Base-by-base conservation (phyloP, 2,888 invertebrate genomes). In the Noctua comes region DNA sequence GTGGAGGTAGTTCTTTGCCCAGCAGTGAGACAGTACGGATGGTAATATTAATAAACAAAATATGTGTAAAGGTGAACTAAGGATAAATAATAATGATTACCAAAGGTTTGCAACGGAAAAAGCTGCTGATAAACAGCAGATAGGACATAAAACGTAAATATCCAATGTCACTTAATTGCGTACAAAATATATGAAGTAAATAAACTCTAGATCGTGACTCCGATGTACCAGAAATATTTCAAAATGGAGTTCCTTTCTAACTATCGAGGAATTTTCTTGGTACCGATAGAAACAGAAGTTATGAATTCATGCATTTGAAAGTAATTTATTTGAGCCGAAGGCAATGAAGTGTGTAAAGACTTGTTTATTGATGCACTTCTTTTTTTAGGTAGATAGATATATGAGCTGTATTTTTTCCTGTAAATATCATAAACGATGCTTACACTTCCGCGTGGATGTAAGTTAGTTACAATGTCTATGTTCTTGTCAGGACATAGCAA, bases 141-240 rank as follows among this genome's bases (percentile, higher is more conserved):
- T 64, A 62, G 1, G 2, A 31, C 31, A 43, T 0, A 24, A n/a
- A 16, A 24, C 18, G 1, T 27, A 31, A 64, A 36, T 64, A 57
- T 57, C 5, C 0, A 7, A 31, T 40, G 11, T 31, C 1, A 48
- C 43, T 71, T 80, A 79, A 81, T 71, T 73, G 48, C 68, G 68
- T 57, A 70, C 65, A 81, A 85, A 83, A 73, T 79, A 82, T 79
- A 54, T 85, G 75, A 80, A 81, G 80, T 54, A 70, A 79, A 80
- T 75, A 77, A 74, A 65, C 71, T 85, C 51, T 27, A 80, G 68
- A 78, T 94, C 94, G 94, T 94, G 93, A 93, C 91, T 90, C 51
- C 64, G 77, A 83, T 89, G 93, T 94, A 93, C 93, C 88, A 93
- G 92, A 93, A 92, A 91, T 91, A 92, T 91, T 92, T 92, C 89